phyloP scores from a whole-genome alignment of 2,888 invertebrate species.

The Drosophila nr. perissopoda region DNA sequence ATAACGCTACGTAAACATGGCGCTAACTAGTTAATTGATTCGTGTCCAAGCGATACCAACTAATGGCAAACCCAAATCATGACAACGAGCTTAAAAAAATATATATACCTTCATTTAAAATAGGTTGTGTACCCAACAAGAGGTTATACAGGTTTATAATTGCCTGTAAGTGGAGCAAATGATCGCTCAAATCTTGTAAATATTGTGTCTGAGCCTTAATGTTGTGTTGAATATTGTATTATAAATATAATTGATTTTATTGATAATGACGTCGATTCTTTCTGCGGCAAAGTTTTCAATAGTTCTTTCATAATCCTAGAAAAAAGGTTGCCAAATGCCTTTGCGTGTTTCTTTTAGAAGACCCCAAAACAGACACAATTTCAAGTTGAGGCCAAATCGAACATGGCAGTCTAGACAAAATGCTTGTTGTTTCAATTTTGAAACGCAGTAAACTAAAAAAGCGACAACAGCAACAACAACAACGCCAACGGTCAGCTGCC shows the following conservation, averaged over 20 bases:
- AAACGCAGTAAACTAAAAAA: slow-evolving; percentile 23
- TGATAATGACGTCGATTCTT: not conserved
- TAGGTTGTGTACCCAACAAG: not conserved
- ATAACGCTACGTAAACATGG: slow-evolving; percentile 54
- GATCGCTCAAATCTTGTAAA: not conserved
- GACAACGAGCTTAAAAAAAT: not conserved
- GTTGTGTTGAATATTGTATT: not conserved
- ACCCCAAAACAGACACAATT: slow-evolving; percentile 22
- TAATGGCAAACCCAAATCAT: slow-evolving; percentile 50
- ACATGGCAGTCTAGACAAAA: slow-evolving; percentile 74
- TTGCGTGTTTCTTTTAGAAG: slow-evolving; percentile 14
- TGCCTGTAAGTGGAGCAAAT: too few relatives aligned
- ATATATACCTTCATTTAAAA: not conserved
- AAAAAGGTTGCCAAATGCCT: not conserved
- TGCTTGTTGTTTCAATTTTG: slow-evolving; percentile 68
- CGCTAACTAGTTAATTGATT: slow-evolving; percentile 64
- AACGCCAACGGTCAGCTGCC: slow-evolving; percentile 20
- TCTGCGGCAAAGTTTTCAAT: not conserved
- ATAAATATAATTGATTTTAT: not conserved
- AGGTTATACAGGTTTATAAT: not conserved
- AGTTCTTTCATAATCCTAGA: not conserved
- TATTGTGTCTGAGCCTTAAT: not conserved
- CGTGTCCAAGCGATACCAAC: slow-evolving; percentile 56
- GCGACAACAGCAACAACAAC: not conserved
- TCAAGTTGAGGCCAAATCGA: slow-evolving; percentile 64